Evolutionary conservation across 2,113 vertebrate species (phyloP), one percentile per base, ranked within the genome.

Genomic region (Chionodraco myersi): DNA sequence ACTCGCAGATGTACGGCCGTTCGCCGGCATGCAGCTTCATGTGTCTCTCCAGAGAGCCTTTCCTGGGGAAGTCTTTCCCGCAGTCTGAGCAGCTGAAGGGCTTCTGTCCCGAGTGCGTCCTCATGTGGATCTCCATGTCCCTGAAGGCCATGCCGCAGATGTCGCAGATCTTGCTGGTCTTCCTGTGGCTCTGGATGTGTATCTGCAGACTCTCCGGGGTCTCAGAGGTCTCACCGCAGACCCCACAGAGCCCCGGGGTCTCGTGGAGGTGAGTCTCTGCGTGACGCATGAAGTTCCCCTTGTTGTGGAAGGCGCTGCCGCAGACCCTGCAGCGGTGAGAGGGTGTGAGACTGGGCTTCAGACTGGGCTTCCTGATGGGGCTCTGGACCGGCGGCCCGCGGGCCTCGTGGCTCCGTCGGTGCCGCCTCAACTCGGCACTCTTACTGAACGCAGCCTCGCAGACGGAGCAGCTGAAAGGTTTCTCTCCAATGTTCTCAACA

Each of bases 31-130:
- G 93, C 14, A 89, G 36, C 72, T 83, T 85, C 70, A 64, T 49
- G 74, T 94, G 93, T 12, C 90, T 56, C 82, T 91, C 90, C 51
- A 93, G 80, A 1, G 92, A 88, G 16, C 87, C 78, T 51, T 91
- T 92, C 53, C 90, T 65, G 58, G 92, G 85, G 21, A 92, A 93
- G 65, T 88, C 80, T 14, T 92, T 90, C 3, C 86, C 85, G 1
- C 90, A 92, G 70, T 87, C 88, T 45, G 80, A 77, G 86, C 90
- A 93, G 3, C 75, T 61, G 62, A 90, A 91, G 1, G 88, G 91
- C 48, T 92, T 92, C 57, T 87, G 89, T 1, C 82, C 89, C 0
- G 79, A 82, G 70, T 91, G 89, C 0, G 76, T 88, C 62, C 86
- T 89, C 91, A 86, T 86, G 82, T 91, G 90, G 59, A 85, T 67